Conservation (phyloP, 2,113 vertebrate species). For the Columbina picui region DNA sequence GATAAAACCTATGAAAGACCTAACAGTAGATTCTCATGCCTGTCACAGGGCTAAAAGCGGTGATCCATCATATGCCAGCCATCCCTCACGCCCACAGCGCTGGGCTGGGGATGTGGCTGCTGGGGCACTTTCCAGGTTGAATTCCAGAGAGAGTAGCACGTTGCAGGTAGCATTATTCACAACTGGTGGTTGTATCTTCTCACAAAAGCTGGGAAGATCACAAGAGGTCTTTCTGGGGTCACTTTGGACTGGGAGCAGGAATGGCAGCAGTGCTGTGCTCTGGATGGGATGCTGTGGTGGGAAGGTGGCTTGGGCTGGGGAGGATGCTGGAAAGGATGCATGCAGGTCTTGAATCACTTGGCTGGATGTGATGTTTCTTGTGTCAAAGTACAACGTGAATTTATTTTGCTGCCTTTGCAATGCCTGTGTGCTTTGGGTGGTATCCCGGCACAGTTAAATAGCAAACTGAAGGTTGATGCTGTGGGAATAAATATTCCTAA, state of each 20-base stretch:
- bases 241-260: background rate
- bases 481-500: background rate
- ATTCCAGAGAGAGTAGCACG: background rate
- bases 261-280: background rate
- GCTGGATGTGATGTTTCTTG: background rate
- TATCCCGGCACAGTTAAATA: background rate
- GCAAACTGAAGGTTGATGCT: background rate
- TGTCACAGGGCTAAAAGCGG: background rate
- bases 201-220: background rate
- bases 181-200: background rate
- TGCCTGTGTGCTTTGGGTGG: background rate
- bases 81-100: fast-evolving
- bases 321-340: background rate
- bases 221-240: background rate
- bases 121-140: fast-evolving
- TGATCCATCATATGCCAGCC: background rate
- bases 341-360: background rate
- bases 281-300: background rate
- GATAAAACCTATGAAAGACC: slow-evolving; percentile 25
- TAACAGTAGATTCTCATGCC: background rate
- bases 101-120: fast-evolving
- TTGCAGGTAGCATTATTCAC: background rate
- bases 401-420: background rate
- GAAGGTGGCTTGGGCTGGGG: background rate
- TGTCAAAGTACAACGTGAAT: background rate